Base-by-base conservation (phyloP, 2,797 vertebrate genomes). In the Borostomias antarcticus region DNA sequence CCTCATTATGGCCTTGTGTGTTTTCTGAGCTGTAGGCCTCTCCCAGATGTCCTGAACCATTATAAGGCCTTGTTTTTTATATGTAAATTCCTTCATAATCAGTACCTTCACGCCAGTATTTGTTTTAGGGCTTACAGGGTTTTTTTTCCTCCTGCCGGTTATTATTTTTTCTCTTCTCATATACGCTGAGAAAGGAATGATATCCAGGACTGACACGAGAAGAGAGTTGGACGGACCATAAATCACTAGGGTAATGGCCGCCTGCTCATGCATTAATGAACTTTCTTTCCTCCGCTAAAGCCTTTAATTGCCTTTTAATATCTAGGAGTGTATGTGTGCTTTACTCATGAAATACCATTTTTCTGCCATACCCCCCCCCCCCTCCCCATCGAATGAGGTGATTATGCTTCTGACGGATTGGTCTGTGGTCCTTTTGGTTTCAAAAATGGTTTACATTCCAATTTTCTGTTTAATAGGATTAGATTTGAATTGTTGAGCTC, bases 1-100 rank as follows among this genome's bases (percentile, higher is more conserved):
- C 19, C 50, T 52, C 50, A 52, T 52, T 52, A 52, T 10, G 8
- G 19, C 23, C 50, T 13, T 7, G n/a, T n/a, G 17, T 60, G 58
- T 45, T 60, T 60, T 45, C 11, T 10, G 37, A 40, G 25, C 25
- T 60, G 25, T 45, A 6, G 54, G 29, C 59, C 19, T 56, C 62
- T 69, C 70, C 45, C 77, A 79, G 76, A 84, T 83, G 67, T 77
- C 66, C 64, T 29, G 28, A 67, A 50, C 62, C 47, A 72, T 70
- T 77, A 71, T 53, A 21, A 62, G 15, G 52, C 66, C 58, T 37
- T 69, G 15, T 73, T 65, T 66, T 67, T 61, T 72, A 75, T 75
- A 79, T 77, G 78, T 73, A 68, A 77, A 77, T 80, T 86, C 70
- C 63, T 65, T 47, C 72, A 58, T 70, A 80, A 82, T 80, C 72